Percentiles rank a stretch among this genome's conserved stretches.
Conservation (phyloP, 1,140 invertebrate genomes). For the Cepaea nemoralis region DNA sequence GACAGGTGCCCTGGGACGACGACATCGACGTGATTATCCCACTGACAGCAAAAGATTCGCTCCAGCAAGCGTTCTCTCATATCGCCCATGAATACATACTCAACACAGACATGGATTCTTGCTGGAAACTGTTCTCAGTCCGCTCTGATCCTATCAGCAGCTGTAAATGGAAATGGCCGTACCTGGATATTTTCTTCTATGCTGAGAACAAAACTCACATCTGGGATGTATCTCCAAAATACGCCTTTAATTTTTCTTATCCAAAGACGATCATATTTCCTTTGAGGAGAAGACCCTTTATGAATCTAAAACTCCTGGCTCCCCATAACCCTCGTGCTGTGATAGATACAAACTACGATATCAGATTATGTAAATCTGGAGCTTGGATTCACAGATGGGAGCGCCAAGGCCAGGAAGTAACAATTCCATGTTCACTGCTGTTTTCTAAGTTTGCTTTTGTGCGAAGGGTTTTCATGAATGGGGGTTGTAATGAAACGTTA, state of each 20-base stretch:
- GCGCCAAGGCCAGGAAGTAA: background rate
- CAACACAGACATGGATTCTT: background rate
- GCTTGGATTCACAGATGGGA: slow-evolving; percentile 41
- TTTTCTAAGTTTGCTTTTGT: slow-evolving; percentile 32
- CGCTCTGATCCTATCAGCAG: slow-evolving; percentile 9
- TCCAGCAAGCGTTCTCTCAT: background rate
- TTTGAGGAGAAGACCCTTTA: slow-evolving; percentile 43
- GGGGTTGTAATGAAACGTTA: slow-evolving; percentile 37
- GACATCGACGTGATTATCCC: slow-evolving; percentile 50
- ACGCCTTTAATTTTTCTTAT: slow-evolving; percentile 21
- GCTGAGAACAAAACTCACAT: slow-evolving; percentile 50
- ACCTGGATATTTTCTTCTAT: slow-evolving; percentile 53
- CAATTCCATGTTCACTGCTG: slow-evolving; percentile 23
- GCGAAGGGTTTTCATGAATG: background rate
- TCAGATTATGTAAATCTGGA: slow-evolving; percentile 31
- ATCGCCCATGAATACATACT: slow-evolving; percentile 30
- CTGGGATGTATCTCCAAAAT: slow-evolving; percentile 41
- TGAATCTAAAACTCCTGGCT: slow-evolving; percentile 37
- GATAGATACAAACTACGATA: slow-evolving; percentile 29
- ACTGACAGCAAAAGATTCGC: background rate
- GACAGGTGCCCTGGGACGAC: slow-evolving; percentile 56
- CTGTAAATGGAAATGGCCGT: slow-evolving; percentile 48
- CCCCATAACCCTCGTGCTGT: slow-evolving; percentile 40
- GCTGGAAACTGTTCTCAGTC: slow-evolving; percentile 50
- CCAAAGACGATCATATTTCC: slow-evolving; percentile 47